phyloP scores from a whole-genome alignment of 2,888 invertebrate genomes.

The Parascotia fuliginaria region DNA sequence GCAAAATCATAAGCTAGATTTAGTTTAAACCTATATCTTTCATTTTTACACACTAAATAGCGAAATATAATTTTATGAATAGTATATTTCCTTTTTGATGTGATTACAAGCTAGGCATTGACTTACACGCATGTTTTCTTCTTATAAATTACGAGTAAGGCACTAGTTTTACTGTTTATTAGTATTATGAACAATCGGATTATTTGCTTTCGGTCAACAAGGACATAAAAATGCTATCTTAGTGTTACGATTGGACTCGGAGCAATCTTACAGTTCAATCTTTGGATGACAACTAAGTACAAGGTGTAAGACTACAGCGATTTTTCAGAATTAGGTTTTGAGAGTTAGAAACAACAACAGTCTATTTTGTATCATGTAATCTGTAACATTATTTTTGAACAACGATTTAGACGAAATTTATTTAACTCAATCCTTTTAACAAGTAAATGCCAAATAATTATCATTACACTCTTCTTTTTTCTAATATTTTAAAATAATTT shows the following conservation, averaged over 20 bases:
- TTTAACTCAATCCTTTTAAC: too few species aligned
- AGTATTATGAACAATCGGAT: slow-evolving; percentile 19
- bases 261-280: slow-evolving; percentile 63
- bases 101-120: neutral
- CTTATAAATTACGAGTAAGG: slow-evolving; percentile 11
- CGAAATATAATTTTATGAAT: too few species aligned
- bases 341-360: neutral
- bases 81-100: neutral
- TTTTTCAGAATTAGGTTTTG: neutral
- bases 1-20: too few species aligned
- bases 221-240: slow-evolving; percentile 51
- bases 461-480: too few species aligned
- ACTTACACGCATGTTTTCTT: slow-evolving; percentile 26
- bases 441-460: too few species aligned
- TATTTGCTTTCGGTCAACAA: slow-evolving; percentile 10
- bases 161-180: slow-evolving; percentile 8
- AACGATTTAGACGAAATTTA: too few species aligned
- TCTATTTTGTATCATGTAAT: too few species aligned
- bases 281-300: slow-evolving; percentile 42
- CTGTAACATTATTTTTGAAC: too few species aligned
- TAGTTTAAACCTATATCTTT: too few species aligned
- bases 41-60: too few species aligned
- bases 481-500: too few species aligned
- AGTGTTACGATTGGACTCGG: slow-evolving; percentile 60
- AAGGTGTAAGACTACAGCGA: slow-evolving; percentile 41